Conservation (phyloP, 2,888 invertebrate species). For the Adelognathus sp. region DNA sequence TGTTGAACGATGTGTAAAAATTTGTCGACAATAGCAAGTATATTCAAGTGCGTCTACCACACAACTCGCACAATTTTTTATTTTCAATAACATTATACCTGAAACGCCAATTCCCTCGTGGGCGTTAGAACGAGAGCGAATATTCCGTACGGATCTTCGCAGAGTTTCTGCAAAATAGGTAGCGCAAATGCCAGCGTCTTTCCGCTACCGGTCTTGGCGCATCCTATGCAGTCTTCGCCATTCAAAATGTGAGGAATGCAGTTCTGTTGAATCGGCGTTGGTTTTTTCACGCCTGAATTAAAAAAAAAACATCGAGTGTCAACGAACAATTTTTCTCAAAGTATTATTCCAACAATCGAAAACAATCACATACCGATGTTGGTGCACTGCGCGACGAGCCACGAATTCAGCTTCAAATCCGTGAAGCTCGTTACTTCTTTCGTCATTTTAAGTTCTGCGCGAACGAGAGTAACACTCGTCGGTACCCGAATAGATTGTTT, state of each 20-base stretch:
- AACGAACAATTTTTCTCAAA: background rate
- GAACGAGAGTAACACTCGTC: background rate
- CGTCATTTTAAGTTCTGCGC: constrained; percentile 35
- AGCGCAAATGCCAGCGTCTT: constrained; percentile 99
- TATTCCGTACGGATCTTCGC: constrained; percentile 97
- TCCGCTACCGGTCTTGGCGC: constrained; percentile 98
- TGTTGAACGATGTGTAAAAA: too few species aligned
- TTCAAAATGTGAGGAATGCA: constrained; percentile 90
- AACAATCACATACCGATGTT: constrained; percentile 86
- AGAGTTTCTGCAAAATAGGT: constrained; percentile 94
- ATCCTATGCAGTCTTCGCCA: constrained; percentile 95
- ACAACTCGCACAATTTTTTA: too few species aligned
- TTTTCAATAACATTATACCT: constrained; percentile 82
- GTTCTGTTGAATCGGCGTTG: constrained; percentile 91
- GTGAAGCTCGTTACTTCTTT: constrained; percentile 81
- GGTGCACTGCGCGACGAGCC: constrained; percentile 88
- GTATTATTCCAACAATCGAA: background rate
- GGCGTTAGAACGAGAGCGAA: constrained; percentile 97
- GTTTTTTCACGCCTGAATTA: constrained; percentile 87
- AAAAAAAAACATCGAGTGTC: constrained; percentile 23
- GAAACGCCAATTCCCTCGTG: constrained; percentile 95
- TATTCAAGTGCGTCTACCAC: too few species aligned
- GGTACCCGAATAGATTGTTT: too few species aligned
- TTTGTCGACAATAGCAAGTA: too few species aligned
- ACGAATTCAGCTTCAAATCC: constrained; percentile 86